Evolutionary conservation across 2,888 invertebrate species (phyloP), one percentile per base, ranked within the genome.

Genomic region (Caenorhabditis macrosperma): DNA sequence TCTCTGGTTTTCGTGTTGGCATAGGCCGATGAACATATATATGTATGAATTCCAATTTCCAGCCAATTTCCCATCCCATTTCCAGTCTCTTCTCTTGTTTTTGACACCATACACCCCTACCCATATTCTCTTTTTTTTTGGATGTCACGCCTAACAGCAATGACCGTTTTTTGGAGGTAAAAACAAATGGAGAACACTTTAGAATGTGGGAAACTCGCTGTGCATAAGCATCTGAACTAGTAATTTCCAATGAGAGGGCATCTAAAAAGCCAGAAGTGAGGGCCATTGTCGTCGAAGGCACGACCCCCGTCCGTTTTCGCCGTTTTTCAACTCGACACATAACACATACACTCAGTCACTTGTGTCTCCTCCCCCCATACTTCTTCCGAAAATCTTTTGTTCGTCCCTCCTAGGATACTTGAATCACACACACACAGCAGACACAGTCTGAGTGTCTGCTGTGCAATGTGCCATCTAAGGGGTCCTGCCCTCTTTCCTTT

Each of bases 331-430:
- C 74, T 74, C 74, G 64, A 74, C 74, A 64, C 74, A 74, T 64
- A 74, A 72, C 57, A 74, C 59, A 74, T 64, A 57, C 72, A 63
- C 72, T 72, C 71, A 55, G 71, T 63, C 63, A 57, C 72, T 63
- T 57, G 55, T 72, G 55, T 48, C 63, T 72, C 35, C 63, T 52
- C 30, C 35, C 63, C 35, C 30, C 44, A 26, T 68, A 35, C 72
- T 72, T 63, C 72, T 63, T 63, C 64, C 30, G 17, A 74, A 64
- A 74, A 74, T 74, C 74, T 44, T 30, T 74, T 74, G 74, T 74
- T 74, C 74, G 74, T 74, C 74, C 64, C 38, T 74, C 74, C 74
- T 74, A 74, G 63, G 74, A 74, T 74, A 74, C 74, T 74, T 74
- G 74, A 74, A 74, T 64, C 74, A 57, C 57, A 61, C 50, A 22